phyloP scores from a whole-genome alignment of 1,140 invertebrate genomes.

The Bombus confusus region DNA sequence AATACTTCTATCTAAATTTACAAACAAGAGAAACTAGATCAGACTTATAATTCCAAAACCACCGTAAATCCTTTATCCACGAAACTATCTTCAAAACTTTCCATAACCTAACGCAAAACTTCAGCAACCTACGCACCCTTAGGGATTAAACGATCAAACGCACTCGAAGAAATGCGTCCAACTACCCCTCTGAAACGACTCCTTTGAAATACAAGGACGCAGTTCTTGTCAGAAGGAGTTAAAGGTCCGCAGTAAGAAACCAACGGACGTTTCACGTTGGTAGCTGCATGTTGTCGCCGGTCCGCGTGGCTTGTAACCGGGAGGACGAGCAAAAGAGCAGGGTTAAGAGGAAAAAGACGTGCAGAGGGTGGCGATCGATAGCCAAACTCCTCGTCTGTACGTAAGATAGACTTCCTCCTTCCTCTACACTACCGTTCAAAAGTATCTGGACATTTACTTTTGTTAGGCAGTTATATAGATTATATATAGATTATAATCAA shows the following conservation, averaged over 20 bases:
- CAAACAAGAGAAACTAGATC: neutral
- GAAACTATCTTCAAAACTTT: neutral
- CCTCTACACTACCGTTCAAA: neutral
- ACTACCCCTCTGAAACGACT: neutral
- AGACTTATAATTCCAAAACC: neutral
- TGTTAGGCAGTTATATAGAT: too few relatives aligned
- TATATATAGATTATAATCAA: too few relatives aligned
- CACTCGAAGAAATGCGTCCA: neutral
- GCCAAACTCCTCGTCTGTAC: conserved; percentile 78
- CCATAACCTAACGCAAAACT: neutral
- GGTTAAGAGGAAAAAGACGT: conserved; percentile 52
- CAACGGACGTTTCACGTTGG: conserved; percentile 34
- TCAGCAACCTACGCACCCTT: too few relatives aligned
- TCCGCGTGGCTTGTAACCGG: conserved; percentile 68
- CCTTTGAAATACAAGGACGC: neutral
- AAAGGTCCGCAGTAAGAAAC: conserved; percentile 22
- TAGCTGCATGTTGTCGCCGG: conserved; percentile 52
- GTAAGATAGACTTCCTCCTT: conserved; percentile 65
- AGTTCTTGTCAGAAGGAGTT: neutral
- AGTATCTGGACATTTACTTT: neutral
- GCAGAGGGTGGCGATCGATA: conserved; percentile 77
- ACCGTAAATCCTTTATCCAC: too few relatives aligned
- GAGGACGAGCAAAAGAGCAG: conserved; percentile 52
- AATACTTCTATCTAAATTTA: neutral
- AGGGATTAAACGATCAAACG: neutral